These are phyloP conservation scores for Centruroides sculpturatus DNA, from an alignment of 1,140 invertebrate species.

Conservation along the genomic window DNA sequence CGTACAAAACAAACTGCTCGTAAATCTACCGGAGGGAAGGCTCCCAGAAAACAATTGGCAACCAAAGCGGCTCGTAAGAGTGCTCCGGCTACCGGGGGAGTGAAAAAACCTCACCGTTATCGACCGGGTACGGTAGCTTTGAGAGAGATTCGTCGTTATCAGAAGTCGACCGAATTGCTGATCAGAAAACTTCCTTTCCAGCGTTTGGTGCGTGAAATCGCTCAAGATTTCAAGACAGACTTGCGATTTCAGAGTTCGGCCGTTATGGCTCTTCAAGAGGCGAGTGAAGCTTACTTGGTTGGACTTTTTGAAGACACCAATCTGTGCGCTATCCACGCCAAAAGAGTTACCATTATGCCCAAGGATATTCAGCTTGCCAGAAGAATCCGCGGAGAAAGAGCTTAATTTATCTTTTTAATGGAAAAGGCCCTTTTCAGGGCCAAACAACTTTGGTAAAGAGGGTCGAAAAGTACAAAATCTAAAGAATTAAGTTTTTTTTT, in stretches of 20 bases:
- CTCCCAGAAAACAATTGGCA: too few relatives aligned
- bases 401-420: too few relatives aligned
- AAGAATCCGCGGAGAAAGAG: too few relatives aligned
- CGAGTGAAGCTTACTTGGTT: slow-evolving; percentile 47
- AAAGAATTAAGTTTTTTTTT: too few relatives aligned
- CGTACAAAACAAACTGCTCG: too few relatives aligned
- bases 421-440: too few relatives aligned
- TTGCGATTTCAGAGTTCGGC: slow-evolving; percentile 41
- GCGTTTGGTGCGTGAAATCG: slow-evolving; percentile 68
- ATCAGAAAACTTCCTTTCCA: slow-evolving; percentile 74
- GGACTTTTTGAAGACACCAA: slow-evolving; percentile 49
- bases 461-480: too few relatives aligned
- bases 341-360: too few relatives aligned
- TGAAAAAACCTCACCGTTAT: slow-evolving; percentile 41
- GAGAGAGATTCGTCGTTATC: slow-evolving; percentile 70
- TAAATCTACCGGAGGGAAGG: too few relatives aligned
- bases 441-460: too few relatives aligned
- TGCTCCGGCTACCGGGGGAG: slow-evolving; percentile 37
- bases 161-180: slow-evolving; percentile 67
- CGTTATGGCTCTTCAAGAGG: slow-evolving; percentile 20
- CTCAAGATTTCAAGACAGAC: slow-evolving; percentile 55
- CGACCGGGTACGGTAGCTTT: slow-evolving; percentile 68
- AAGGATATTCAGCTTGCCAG: too few relatives aligned
- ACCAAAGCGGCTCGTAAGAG: slow-evolving; percentile 26
- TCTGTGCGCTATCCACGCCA: too few relatives aligned